Percentiles rank a stretch among this genome's conserved stretches.
These are phyloP conservation scores for Phrixothrix hirtus DNA, from an alignment of 2,888 invertebrate species.

Conservation along the genomic window DNA sequence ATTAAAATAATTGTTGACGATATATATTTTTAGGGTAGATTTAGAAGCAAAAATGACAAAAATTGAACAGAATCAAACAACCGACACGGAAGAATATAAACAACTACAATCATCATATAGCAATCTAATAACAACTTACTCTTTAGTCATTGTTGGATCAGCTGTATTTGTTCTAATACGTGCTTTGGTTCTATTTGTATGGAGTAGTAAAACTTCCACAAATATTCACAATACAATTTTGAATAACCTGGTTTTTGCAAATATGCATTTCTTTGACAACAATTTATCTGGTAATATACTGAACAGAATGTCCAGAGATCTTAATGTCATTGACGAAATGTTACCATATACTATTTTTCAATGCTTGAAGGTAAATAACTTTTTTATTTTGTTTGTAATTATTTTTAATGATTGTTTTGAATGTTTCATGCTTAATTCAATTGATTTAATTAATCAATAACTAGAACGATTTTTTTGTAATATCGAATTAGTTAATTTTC, in stretches of 20 bases:
- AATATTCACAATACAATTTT: constrained; percentile 29
- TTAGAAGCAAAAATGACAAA: constrained; percentile 22
- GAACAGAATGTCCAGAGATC: constrained; percentile 33
- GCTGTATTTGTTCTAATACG: constrained; percentile 38
- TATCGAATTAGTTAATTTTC: no score
- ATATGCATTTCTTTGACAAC: constrained; percentile 24
- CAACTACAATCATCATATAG: constrained; percentile 1
- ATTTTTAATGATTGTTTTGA: no score
- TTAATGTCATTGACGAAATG: constrained; percentile 29
- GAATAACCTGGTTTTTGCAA: constrained; percentile 23
- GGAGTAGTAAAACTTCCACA: constrained; percentile 23
- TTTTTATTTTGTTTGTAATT: no score
- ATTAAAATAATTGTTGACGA: no score
- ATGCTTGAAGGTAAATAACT: constrained; percentile 53
- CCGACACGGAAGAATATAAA: constrained; percentile 13
- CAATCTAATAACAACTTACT: constrained; percentile 37
- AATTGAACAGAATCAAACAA: constrained; percentile 11
- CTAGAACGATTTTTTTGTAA: no score
- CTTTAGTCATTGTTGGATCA: constrained; percentile 36
- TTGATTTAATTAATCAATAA: no score
- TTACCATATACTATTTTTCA: constrained; percentile 55
- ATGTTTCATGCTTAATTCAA: no score
- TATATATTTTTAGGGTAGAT: constrained; percentile 37
- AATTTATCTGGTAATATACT: constrained; percentile 30
- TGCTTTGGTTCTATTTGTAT: constrained; percentile 29